phyloP scores from a whole-genome alignment of 2,888 invertebrate genomes.

The Lasioglossum morio region DNA sequence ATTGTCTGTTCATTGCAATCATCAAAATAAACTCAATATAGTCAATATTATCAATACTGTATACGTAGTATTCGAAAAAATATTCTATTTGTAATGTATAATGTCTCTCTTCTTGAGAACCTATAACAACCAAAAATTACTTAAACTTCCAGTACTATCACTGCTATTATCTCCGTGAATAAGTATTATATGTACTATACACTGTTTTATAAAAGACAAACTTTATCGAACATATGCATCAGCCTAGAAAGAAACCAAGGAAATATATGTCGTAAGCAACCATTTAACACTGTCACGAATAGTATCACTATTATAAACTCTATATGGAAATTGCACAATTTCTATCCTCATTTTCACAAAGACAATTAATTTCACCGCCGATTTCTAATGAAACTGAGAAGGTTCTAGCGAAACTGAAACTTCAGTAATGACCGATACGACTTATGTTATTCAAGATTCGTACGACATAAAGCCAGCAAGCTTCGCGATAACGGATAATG shows the following conservation, averaged over 20 bases:
- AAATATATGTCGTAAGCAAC: constrained; percentile 13
- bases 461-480: constrained; percentile 47
- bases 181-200: too few species aligned
- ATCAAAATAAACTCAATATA: neutral
- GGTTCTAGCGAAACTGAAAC: neutral
- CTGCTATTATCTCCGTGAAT: too few species aligned
- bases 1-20: neutral
- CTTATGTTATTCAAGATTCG: constrained; percentile 27
- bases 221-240: neutral
- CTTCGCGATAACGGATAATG: constrained; percentile 47
- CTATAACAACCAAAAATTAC: too few species aligned
- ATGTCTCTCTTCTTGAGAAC: neutral
- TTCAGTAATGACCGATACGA: constrained; percentile 28
- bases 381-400: neutral
- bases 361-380: neutral
- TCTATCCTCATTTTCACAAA: neutral
- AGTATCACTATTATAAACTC: neutral
- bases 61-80: neutral
- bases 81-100: neutral
- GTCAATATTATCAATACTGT: neutral
- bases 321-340: neutral
- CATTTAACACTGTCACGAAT: constrained; percentile 10
- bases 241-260: constrained; percentile 12
- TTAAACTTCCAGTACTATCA: too few species aligned
- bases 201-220: neutral